Percentiles rank a stretch among this genome's conserved stretches.
Conservation (phyloP, 1,140 invertebrate species). For the Achroia grisella region DNA sequence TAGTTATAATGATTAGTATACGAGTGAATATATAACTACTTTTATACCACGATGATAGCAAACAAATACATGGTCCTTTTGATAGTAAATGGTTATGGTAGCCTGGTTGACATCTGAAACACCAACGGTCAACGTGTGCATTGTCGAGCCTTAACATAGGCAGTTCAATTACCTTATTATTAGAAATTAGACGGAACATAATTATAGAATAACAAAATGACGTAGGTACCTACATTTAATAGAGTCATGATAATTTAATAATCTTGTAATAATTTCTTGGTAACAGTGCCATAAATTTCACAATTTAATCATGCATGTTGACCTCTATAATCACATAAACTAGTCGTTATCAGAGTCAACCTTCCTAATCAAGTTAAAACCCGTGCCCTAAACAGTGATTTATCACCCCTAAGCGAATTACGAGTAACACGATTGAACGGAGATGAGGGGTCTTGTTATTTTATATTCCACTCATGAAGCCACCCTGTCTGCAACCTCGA, state of each 20-base stretch:
- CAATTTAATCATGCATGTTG: constrained; percentile 25
- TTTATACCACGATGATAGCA: too few species aligned
- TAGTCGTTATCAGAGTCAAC: constrained; percentile 33
- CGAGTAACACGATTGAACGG: constrained; percentile 46
- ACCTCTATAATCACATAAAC: constrained; percentile 52
- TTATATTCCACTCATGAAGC: constrained; percentile 36
- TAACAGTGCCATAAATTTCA: constrained; percentile 7
- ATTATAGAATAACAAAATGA: too few species aligned
- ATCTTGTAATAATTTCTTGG: neutral
- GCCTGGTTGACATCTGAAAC: too few species aligned
- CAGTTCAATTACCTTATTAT: too few species aligned
- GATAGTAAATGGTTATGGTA: too few species aligned
- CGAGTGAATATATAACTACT: too few species aligned
- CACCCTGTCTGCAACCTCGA: constrained; percentile 10
- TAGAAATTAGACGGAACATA: too few species aligned
- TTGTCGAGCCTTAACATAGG: too few species aligned
- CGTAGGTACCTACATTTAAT: neutral
- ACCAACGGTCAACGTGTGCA: too few species aligned
- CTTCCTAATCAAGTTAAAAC: constrained; percentile 45
- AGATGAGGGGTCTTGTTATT: constrained; percentile 37
- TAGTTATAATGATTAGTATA: too few species aligned
- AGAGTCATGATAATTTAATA: constrained; percentile 3
- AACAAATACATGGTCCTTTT: too few species aligned
- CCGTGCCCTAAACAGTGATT: constrained; percentile 58
- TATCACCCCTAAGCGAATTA: constrained; percentile 66